These are phyloP conservation scores for Podotricha telesiphe DNA, from an alignment of 2,888 invertebrate genomes.

Conservation along the genomic window DNA sequence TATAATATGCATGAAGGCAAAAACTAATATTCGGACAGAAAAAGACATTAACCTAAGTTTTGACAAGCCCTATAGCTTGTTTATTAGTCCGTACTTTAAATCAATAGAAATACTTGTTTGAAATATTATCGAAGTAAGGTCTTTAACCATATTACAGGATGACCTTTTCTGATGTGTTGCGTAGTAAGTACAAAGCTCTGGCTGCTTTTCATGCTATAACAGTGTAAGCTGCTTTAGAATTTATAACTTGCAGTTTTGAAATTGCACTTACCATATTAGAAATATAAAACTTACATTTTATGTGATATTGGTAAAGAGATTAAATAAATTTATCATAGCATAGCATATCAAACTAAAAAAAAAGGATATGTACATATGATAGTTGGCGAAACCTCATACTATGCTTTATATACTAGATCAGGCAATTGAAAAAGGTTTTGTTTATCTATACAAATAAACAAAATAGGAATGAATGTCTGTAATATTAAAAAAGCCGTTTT, in stretches of 20 bases:
- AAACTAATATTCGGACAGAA: too few relatives aligned
- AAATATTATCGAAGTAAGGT: background rate
- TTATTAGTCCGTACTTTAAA: background rate
- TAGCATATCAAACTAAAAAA: too few relatives aligned
- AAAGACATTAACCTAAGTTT: background rate
- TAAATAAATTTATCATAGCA: too few relatives aligned
- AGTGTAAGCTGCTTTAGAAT: constrained; percentile 10
- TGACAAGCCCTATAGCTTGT: background rate
- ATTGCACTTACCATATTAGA: constrained; percentile 1
- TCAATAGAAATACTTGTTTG: background rate
- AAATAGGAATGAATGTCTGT: too few relatives aligned
- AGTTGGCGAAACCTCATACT: background rate
- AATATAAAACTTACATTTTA: constrained; percentile 1
- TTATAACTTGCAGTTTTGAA: constrained; percentile 2
- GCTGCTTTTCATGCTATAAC: background rate
- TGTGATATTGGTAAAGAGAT: too few relatives aligned
- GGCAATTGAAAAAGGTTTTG: too few relatives aligned
- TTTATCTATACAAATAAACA: too few relatives aligned
- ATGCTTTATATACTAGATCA: background rate
- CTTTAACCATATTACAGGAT: background rate
- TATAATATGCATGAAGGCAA: too few relatives aligned
- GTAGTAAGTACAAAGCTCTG: background rate
- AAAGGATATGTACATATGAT: too few relatives aligned
- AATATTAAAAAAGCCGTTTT: too few relatives aligned
- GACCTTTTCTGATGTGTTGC: background rate